A percentile compares a stretch with the other conserved stretches of the same genome.
phyloP scores from a whole-genome alignment of 1,140 invertebrate genomes.

The Brachionus plicatilis region DNA sequence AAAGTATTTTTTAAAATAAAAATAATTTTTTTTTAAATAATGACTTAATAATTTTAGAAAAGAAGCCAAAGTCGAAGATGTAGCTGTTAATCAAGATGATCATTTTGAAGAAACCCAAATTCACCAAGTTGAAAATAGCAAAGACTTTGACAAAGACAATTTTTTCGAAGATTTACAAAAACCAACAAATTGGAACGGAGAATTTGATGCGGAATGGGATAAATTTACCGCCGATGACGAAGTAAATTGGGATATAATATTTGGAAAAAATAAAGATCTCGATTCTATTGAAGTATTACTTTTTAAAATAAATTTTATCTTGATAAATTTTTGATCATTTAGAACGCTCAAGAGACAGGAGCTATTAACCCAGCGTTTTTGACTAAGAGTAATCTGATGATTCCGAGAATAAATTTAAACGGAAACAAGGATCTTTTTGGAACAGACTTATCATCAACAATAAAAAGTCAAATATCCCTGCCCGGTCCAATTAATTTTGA shows the following conservation, averaged over 20 bases:
- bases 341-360: background rate
- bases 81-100: background rate
- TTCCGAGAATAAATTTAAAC: background rate
- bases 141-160: background rate
- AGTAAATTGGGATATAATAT: constrained; percentile 22
- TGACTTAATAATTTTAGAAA: background rate
- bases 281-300: background rate
- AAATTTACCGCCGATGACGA: constrained; percentile 14
- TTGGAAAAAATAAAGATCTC: background rate
- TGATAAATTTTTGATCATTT: background rate
- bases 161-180: background rate
- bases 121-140: background rate
- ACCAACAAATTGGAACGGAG: background rate
- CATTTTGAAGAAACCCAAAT: background rate
- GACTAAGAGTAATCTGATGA: constrained; percentile 1
- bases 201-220: constrained; percentile 17
- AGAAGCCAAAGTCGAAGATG: background rate
- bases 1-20: background rate
- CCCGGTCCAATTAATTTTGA: background rate
- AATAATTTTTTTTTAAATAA: background rate
- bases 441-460: background rate
- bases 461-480: background rate
- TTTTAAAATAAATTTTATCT: background rate
- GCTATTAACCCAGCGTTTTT: constrained; percentile 18
- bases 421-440: constrained; percentile 6